Base-by-base conservation (phyloP, 2,797 vertebrate genomes). In the Monodelphis domestica region DNA sequence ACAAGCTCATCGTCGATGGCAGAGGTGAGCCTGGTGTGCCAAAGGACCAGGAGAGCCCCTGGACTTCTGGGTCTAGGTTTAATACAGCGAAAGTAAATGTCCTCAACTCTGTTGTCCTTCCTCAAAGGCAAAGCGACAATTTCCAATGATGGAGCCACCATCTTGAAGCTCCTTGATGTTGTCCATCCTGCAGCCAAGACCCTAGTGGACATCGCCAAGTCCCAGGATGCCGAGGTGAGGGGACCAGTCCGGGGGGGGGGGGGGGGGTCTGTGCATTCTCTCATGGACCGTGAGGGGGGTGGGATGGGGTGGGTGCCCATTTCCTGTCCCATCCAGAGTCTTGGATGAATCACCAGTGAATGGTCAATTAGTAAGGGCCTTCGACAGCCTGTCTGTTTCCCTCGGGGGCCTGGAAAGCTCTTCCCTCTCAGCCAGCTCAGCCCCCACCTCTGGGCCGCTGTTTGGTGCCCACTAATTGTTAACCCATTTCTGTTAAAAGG, bases 81-180 rank as follows among this genome's bases (percentile, higher is more conserved):
- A 94, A 91, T 56, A 91, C 45, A 94, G 84, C 90, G 92, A 91
- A 70, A 78, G 70, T 87, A 96, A 92, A 29, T 5, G 2, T 53
- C 57, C 92, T 93, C 4, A 12, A 28, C 24, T 24, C 11, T 24
- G n/a, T n/a, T 3, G 1, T 10, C 90, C 30, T 94, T 88, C 94
- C 24, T 92, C 89, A 28, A 96, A 99, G 99, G 99, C 54, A 99
- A 99, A 98, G 99, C 99, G 96, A 99, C 99, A 0, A 99, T 99
- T 98, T 99, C 99, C 59, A 99, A 99, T 0, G 99, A 99, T 87
- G 99, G 99, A 0, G 99, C 99, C 97, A 99, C 99, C 94, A 99
- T 99, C 97, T 98, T 99, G 98, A 99, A 99, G 95, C 99, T 99
- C 89, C 98, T 99, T 0, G 99, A 99, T 14, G 99, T 99, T 0